Evolutionary conservation across 2,797 vertebrate genomes (phyloP), one percentile per base, ranked within the genome.

Genomic region (Gouania willdenowi): DNA sequence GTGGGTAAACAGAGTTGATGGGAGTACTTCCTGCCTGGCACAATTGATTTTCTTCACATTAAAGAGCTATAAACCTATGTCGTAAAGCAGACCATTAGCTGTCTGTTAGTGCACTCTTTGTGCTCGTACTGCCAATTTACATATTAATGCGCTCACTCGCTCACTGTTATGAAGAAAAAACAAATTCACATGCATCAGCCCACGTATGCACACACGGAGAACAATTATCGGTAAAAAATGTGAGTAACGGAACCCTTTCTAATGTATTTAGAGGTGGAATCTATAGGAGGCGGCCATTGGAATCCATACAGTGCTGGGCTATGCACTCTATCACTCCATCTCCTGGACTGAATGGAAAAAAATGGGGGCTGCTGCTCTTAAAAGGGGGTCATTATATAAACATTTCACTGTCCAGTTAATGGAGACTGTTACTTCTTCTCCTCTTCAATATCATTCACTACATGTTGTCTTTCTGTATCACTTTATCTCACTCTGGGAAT

Each of bases 1-100:
- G 17, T 51, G 38, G 38, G 26, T 63, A 58, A 71, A 66, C 45
- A 29, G 34, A 14, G 34, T n/a, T 29, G 27, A 50, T 35, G 16
- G 19, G 30, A 58, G 33, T 36, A 18, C 54, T 73, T 74, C 56
- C 61, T 68, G 56, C 31, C 60, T 52, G 39, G 37, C 46, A 43
- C 53, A 52, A 77, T 71, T 74, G 59, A 78, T 68, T 73, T 77
- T 42, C 46, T 36, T 47, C 44, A 55, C 73, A 78, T 69, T 67
- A 74, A 70, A 75, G 40, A 77, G 56, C 56, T 41, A 55, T 81
- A 86, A 86, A 82, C 62, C 50, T 69, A 48, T 46, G 65, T 60
- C 51, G 4, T 68, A 85, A 77, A 77, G 63, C 70, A 71, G 57
- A 38, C 74, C 72, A 77, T 85, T 85, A 83, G 72, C 55, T 63